These are phyloP conservation scores for Xenus cinereus DNA, from an alignment of 2,113 vertebrate genomes.

Conservation along the genomic window DNA sequence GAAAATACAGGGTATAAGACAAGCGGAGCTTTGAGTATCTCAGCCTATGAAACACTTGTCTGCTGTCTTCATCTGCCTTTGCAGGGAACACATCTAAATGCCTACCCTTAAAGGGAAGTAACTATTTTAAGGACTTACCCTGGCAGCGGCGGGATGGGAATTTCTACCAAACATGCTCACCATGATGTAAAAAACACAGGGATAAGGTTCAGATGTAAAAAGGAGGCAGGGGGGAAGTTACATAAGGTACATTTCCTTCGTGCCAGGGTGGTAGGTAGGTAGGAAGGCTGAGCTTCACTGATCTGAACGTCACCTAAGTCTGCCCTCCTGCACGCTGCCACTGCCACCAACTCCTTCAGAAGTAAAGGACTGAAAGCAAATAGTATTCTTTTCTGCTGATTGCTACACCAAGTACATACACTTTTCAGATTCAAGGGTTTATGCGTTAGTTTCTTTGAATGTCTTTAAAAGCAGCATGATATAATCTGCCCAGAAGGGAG, in stretches of 20 bases:
- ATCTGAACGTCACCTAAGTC: fast-evolving
- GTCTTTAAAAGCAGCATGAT: neutral
- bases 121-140: slow-evolving; percentile 30
- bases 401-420: neutral
- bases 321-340: neutral
- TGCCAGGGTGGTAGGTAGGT: neutral
- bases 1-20: neutral
- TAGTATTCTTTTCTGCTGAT: neutral
- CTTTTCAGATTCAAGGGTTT: neutral
- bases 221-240: neutral
- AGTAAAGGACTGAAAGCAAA: neutral
- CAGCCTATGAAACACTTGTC: neutral
- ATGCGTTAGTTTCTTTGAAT: neutral
- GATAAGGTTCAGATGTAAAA: neutral
- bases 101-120: slow-evolving; percentile 49
- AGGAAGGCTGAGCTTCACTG: neutral
- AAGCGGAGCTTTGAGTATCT: neutral
- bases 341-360: neutral
- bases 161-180: neutral
- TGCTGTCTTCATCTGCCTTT: slow-evolving; percentile 17
- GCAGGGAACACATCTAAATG: neutral
- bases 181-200: neutral
- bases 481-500: slow-evolving; percentile 26
- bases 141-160: neutral
- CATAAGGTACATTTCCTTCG: neutral